A percentile compares a stretch with the other conserved stretches of the same genome.
Conservation (phyloP, 2,797 vertebrate genomes). For the Microtus agrestis region DNA sequence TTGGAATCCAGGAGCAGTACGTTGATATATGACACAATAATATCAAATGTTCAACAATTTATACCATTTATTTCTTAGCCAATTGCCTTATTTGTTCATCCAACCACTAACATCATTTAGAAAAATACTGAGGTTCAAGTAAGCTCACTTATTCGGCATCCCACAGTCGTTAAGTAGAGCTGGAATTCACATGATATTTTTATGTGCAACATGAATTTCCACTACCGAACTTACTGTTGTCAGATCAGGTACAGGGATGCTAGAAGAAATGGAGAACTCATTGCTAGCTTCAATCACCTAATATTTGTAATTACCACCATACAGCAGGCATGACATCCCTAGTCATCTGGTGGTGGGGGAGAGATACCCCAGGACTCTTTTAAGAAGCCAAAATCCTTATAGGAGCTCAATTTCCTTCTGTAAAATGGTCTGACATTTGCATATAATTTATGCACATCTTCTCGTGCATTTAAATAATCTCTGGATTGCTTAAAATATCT, state of each 20-base stretch:
- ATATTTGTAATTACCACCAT: not conserved
- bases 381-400: not conserved
- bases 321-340: not conserved
- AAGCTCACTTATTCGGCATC: not conserved
- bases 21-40: not conserved
- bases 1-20: not conserved
- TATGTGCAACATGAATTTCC: not conserved
- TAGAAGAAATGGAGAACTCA: not conserved
- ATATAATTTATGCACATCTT: not conserved
- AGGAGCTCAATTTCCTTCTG: not conserved
- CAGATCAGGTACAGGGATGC: too few relatives aligned
- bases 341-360: not conserved
- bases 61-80: not conserved
- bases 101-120: not conserved
- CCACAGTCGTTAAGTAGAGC: not conserved
- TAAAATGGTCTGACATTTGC: not conserved
- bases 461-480: not conserved
- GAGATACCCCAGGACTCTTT: not conserved
- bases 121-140: not conserved
- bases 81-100: not conserved
- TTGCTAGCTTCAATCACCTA: not conserved
- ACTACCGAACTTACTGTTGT: not conserved
- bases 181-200: conserved; percentile 1
- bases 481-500: not conserved
- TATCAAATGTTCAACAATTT: not conserved